Evolutionary conservation across 1,140 invertebrate genomes (phyloP).

Genomic region (Lasaia peninsularis): DNA sequence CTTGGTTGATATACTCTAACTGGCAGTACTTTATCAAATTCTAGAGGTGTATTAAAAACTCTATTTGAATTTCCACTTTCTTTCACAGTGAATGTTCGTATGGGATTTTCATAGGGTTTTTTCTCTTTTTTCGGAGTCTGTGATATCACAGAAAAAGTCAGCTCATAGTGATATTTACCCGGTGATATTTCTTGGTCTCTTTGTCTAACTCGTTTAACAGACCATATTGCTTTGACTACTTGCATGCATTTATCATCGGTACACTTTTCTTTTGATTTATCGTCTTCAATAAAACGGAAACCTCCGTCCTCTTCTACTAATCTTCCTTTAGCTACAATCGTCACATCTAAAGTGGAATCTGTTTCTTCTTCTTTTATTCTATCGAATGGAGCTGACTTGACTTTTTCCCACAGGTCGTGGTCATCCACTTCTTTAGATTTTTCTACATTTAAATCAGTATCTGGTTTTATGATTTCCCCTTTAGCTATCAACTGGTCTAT

Average conservation of each 20-base stretch:
- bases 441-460: slow-evolving; percentile 39
- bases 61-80: slow-evolving; percentile 41
- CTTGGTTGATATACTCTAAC: slow-evolving; percentile 28
- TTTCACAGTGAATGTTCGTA: slow-evolving; percentile 69
- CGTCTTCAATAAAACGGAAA: slow-evolving; percentile 78
- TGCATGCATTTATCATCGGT: slow-evolving; percentile 50
- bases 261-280: slow-evolving; percentile 68
- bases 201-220: slow-evolving; percentile 80
- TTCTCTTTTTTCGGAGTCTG: slow-evolving; percentile 53
- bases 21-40: slow-evolving; percentile 29
- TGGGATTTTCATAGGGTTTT: slow-evolving; percentile 60
- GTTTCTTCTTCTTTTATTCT: slow-evolving; percentile 57
- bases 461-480: slow-evolving; percentile 48
- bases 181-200: slow-evolving; percentile 70
- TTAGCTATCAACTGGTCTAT: slow-evolving; percentile 67
- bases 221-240: slow-evolving; percentile 79
- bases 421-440: slow-evolving; percentile 59
- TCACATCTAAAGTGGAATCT: slow-evolving; percentile 78
- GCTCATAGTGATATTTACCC: slow-evolving; percentile 78
- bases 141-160: slow-evolving; percentile 81
- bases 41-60: slow-evolving; percentile 31
- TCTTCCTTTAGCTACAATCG: slow-evolving; percentile 79
- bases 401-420: slow-evolving; percentile 72
- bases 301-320: slow-evolving; percentile 72
- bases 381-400: slow-evolving; percentile 76